phyloP scores from a whole-genome alignment of 2,797 vertebrate genomes.

The Alfaro cultratus region DNA sequence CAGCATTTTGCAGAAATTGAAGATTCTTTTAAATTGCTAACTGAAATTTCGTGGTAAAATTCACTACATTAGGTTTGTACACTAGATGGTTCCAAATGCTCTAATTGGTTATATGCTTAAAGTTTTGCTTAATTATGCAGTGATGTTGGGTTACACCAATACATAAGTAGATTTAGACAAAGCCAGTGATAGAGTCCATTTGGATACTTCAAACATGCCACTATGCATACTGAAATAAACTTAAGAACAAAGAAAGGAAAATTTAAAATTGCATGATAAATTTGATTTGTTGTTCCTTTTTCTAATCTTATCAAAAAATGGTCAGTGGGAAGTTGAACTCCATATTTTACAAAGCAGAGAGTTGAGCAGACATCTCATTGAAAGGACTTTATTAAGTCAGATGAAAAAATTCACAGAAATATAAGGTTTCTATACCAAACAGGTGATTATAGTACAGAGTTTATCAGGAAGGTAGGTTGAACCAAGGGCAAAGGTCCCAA shows the following conservation, averaged over 20 bases:
- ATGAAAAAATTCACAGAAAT: background rate
- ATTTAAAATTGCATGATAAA: background rate
- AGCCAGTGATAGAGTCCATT: background rate
- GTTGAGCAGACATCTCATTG: background rate
- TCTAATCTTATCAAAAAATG: background rate
- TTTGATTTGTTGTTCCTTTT: background rate
- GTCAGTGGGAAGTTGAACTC: background rate
- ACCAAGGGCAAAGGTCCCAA: constrained; percentile 14
- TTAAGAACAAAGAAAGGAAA: background rate
- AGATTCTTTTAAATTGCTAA: background rate
- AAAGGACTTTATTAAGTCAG: background rate
- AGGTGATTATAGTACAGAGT: constrained; percentile 15
- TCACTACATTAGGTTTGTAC: background rate
- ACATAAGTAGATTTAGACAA: too few species aligned
- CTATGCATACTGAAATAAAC: background rate
- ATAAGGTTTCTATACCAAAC: constrained; percentile 7
- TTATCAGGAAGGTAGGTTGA: constrained; percentile 11
- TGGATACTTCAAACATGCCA: background rate
- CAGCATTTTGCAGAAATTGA: background rate
- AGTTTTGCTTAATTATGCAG: background rate
- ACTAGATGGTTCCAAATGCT: background rate
- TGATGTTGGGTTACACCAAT: background rate
- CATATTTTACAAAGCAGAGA: background rate
- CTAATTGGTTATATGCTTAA: background rate
- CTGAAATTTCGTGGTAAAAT: background rate